Conservation (phyloP, 2,113 vertebrate species). For the Antigone vipio region DNA sequence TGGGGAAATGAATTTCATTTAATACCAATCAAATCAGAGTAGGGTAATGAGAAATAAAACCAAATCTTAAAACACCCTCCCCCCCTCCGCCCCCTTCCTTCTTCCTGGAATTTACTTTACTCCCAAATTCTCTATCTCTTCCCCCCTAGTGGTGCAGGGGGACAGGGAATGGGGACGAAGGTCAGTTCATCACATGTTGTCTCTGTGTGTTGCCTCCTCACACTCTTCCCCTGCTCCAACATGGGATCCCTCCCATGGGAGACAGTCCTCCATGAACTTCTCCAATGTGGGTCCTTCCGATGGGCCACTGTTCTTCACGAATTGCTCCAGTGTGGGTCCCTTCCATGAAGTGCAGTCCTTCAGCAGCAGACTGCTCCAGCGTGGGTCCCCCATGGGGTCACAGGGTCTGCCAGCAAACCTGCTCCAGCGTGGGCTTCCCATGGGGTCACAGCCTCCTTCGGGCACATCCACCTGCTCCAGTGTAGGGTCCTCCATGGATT, state of each 20-base stretch:
- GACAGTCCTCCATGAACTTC: neutral
- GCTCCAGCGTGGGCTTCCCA: fast-evolving
- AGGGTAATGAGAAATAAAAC: neutral
- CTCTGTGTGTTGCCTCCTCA: neutral
- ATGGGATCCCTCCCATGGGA: fast-evolving
- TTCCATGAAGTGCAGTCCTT: neutral
- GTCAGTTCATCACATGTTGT: neutral
- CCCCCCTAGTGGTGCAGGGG: fast-evolving
- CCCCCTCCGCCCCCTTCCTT: neutral
- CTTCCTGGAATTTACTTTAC: neutral
- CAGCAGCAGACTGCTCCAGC: neutral
- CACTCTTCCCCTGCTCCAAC: neutral
- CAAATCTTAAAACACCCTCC: neutral
- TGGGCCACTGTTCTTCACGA: fast-evolving
- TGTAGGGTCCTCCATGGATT: neutral
- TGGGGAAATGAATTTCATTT: neutral
- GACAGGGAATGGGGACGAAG: neutral
- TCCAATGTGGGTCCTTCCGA: neutral
- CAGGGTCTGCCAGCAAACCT: neutral
- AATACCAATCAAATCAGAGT: neutral
- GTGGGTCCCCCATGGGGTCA: fast-evolving
- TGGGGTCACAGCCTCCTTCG: neutral
- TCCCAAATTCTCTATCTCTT: neutral
- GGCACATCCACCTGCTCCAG: neutral
- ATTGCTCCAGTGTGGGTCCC: neutral